These are phyloP conservation scores for Protobothrops mucrosquamatus DNA, from an alignment of 2,113 vertebrate species.

Conservation along the genomic window DNA sequence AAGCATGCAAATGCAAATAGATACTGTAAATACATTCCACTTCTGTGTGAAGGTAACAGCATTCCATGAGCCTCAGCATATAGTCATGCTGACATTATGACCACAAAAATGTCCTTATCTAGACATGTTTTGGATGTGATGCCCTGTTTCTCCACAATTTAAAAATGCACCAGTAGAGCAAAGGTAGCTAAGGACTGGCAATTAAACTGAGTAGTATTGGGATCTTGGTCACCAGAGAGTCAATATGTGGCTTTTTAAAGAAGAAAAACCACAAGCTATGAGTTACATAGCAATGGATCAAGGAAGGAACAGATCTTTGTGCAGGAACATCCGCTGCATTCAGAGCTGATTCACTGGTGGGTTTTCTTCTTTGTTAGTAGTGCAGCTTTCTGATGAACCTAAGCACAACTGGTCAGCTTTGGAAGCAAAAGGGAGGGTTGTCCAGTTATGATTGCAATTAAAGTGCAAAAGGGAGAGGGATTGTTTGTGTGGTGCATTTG, in stretches of 20 bases:
- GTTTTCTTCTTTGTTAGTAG: background rate
- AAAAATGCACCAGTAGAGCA: background rate
- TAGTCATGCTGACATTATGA: too few relatives aligned
- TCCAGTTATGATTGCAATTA: background rate
- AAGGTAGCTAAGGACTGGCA: background rate
- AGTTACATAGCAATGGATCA: too few relatives aligned
- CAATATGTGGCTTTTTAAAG: background rate
- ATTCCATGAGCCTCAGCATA: too few relatives aligned
- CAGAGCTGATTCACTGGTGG: background rate
- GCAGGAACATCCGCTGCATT: too few relatives aligned
- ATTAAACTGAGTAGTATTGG: background rate
- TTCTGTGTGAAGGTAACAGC: too few relatives aligned
- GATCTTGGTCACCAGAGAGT: background rate
- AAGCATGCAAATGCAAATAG: too few relatives aligned
- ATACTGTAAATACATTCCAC: too few relatives aligned
- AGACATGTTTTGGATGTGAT: background rate
- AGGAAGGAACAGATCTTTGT: too few relatives aligned
- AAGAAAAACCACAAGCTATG: too few relatives aligned
- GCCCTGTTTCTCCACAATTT: background rate
- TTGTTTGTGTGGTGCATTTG: too few relatives aligned
- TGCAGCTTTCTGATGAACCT: background rate
- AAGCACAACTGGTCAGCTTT: background rate
- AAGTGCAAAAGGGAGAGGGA: too few relatives aligned
- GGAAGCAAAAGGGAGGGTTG: background rate
- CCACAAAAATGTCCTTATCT: too few relatives aligned